phyloP scores from a whole-genome alignment of 2,888 invertebrate species.

The Mantis religiosa region DNA sequence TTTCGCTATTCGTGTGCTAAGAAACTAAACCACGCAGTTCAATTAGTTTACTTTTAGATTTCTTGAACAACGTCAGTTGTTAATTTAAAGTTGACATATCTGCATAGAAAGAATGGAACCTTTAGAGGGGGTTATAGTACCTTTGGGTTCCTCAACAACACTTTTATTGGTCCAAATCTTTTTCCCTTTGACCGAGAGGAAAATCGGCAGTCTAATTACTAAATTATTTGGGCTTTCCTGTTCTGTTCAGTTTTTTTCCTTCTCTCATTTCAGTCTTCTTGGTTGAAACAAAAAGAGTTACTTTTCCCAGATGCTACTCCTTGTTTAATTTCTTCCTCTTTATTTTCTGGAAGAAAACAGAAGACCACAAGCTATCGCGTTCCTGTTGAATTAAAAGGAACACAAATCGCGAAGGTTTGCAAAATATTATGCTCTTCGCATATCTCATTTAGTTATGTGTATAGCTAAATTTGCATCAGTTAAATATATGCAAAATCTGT shows the following conservation, averaged over 20 bases:
- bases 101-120: neutral
- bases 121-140: neutral
- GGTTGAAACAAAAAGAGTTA: constrained; percentile 25
- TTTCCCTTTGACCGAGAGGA: neutral
- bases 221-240: neutral
- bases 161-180: neutral
- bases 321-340: constrained; percentile 15
- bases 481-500: no score
- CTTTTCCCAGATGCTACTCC: constrained; percentile 12
- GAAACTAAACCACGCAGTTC: no score
- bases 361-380: neutral
- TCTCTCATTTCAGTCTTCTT: neutral
- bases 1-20: no score
- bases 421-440: neutral
- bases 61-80: neutral
- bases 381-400: neutral
- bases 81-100: neutral
- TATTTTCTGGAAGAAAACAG: neutral
- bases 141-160: neutral
- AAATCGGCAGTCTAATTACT: constrained; percentile 27
- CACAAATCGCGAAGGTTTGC: no score
- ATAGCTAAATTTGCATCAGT: neutral
- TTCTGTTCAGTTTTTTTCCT: neutral
- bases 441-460: neutral
- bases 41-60: no score